Evolutionary conservation across 2,113 vertebrate species (phyloP).

Genomic region (Catharus bicknelli): DNA sequence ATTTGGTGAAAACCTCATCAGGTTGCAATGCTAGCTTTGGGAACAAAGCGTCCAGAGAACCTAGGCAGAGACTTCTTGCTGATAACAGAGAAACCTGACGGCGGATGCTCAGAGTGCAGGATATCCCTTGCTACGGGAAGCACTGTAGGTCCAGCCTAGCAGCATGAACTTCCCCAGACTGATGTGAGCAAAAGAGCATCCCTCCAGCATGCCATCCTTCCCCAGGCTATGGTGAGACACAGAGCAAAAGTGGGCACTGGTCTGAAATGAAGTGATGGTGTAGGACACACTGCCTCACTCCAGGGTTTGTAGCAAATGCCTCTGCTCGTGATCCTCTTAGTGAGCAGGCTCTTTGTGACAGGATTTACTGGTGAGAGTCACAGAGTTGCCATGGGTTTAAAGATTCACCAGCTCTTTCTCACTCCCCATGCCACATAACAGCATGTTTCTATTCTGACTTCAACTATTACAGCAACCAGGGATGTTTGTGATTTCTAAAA

Average conservation of each 20-base stretch:
- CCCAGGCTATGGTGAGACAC: neutral
- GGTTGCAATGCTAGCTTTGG: neutral
- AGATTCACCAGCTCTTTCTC: neutral
- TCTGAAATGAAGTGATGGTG: neutral
- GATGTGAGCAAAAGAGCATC: fast-evolving
- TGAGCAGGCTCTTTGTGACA: neutral
- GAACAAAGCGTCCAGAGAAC: neutral
- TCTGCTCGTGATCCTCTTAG: neutral
- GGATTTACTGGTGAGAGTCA: neutral
- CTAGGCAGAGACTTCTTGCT: neutral
- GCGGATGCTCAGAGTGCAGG: fast-evolving
- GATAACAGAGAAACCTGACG: neutral
- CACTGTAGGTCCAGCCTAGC: neutral
- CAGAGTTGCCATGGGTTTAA: neutral
- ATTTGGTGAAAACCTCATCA: neutral
- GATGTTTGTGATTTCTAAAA: neutral
- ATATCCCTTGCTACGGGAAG: neutral
- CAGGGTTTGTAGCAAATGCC: neutral
- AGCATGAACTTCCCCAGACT: neutral
- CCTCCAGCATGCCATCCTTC: neutral
- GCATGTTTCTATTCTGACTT: neutral
- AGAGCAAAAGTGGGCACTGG: neutral
- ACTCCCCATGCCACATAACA: neutral
- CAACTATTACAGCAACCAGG: neutral
- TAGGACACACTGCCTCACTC: neutral